phyloP scores from a whole-genome alignment of 2,113 vertebrate genomes.

The Pipa parva region DNA sequence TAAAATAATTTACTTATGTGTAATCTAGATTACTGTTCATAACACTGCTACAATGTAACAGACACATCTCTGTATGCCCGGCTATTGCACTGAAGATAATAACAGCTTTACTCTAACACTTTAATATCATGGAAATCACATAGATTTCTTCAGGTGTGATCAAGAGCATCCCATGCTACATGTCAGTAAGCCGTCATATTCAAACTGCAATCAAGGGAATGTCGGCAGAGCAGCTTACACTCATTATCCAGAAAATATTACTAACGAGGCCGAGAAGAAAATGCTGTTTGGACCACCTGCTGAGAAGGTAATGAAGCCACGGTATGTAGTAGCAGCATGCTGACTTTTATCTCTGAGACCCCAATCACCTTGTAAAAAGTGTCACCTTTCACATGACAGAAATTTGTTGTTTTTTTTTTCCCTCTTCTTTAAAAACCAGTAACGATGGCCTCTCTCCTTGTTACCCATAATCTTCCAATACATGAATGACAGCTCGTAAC shows the following conservation, averaged over 20 bases:
- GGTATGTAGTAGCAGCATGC: slow-evolving; percentile 57
- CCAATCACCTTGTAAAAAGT: slow-evolving; percentile 61
- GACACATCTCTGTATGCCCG: no score
- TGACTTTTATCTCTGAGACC: slow-evolving; percentile 70
- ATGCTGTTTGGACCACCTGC: slow-evolving; percentile 62
- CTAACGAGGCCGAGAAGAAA: slow-evolving; percentile 54
- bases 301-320: slow-evolving; percentile 68
- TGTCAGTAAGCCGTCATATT: slow-evolving; percentile 73
- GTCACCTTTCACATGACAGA: slow-evolving; percentile 70
- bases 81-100: neutral
- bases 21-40: no score
- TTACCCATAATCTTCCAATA: slow-evolving; percentile 10
- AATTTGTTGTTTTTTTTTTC: slow-evolving; percentile 62
- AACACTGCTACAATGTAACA: no score
- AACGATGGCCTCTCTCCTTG: slow-evolving; percentile 41
- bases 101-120: slow-evolving; percentile 17
- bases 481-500: neutral
- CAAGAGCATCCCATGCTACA: slow-evolving; percentile 67
- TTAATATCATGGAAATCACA: slow-evolving; percentile 55
- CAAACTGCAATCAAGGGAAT: slow-evolving; percentile 68
- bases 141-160: slow-evolving; percentile 78
- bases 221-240: slow-evolving; percentile 76
- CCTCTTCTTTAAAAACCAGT: slow-evolving; percentile 55
- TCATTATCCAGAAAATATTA: slow-evolving; percentile 75
- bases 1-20: no score